A percentile compares a stretch with the other conserved stretches of the same genome.
Conservation (phyloP, 2,113 vertebrate genomes). For the Cyanoderma ruficeps region DNA sequence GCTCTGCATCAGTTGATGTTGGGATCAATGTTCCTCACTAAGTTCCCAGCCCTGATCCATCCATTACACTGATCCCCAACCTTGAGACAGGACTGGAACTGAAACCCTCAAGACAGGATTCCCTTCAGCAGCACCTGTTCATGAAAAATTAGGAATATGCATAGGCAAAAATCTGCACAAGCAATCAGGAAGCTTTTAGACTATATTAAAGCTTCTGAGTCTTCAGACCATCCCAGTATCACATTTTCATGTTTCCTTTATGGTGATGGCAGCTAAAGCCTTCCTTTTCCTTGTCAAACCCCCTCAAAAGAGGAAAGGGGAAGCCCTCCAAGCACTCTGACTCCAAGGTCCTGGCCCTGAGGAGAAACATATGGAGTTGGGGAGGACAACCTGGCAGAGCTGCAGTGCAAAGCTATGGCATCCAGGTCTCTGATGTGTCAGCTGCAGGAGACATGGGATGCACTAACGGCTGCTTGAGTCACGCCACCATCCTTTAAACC, state of each 20-base stretch:
- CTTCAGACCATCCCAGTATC: not conserved
- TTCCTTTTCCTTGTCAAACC: not conserved
- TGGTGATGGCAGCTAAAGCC: not conserved
- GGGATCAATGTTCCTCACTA: not conserved
- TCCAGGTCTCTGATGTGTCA: not conserved
- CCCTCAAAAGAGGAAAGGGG: not conserved
- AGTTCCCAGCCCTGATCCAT: not conserved
- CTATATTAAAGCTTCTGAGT: not conserved
- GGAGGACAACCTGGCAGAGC: not conserved
- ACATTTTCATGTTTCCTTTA: not conserved
- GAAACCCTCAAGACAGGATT: not conserved
- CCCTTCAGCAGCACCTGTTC: not conserved
- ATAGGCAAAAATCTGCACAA: not conserved
- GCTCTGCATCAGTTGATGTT: not conserved
- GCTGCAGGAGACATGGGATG: accelerated
- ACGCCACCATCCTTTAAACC: accelerated
- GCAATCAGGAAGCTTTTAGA: not conserved
- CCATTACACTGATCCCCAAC: not conserved
- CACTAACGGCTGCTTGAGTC: not conserved
- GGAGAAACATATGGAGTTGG: not conserved
- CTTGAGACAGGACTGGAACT: not conserved
- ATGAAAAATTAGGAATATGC: not conserved
- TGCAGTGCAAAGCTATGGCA: not conserved
- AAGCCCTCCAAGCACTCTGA: not conserved
- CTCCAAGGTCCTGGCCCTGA: not conserved